Base-by-base conservation (phyloP, 2,797 vertebrate genomes). In the Nannoperca obscura region DNA sequence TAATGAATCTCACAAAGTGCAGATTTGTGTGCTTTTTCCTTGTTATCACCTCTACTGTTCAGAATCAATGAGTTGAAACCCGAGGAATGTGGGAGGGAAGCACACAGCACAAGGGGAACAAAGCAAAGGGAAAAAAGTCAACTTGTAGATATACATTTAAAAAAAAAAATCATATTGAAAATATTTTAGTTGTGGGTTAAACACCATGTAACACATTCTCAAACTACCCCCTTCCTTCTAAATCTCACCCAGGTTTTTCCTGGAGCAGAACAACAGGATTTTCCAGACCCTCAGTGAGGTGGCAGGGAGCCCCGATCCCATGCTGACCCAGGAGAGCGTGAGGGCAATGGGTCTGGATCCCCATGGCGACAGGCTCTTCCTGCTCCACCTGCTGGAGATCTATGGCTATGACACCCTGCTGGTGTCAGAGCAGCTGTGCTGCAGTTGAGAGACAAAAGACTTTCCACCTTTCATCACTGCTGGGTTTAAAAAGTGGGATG, bases 241-340 rank as follows among this genome's bases (percentile, higher is more conserved):
- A n/a, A 49, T 42, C 13, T 34, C 9, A 1, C 55, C 0, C 17
- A 99, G 97, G 92, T 99, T 98, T 91, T 99, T 99, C 94, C 95
- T 98, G 89, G 97, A 99, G 92, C 97, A 97, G 84, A 99, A 99
- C 91, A 98, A 98, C 92, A 93, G 97, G 85, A 98, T 99, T 88
- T 98, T 99, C 91, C 97, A 99, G 95, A 97, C 96, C 0, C 86
- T 99, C 84, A 91, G 96, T 80, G 97, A 99, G 85, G 97, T 99
- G 87, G 97, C 97, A 0, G 94, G 95, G 70, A 98, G 97, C 88
- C 90, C 96, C 1, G 97, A 99, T 78, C 98, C 97, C 89, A 97
- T 96, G 0, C 91, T 99, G 66, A 99, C 97, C 22, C 97, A 96
- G 38, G 97, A 98, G 81, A 97, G 96, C 0, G 96, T 98, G 65